A percentile compares a stretch with the other conserved stretches of the same genome.
Conservation (phyloP, 2,797 vertebrate species). For the Orientallactaga sibirica region DNA sequence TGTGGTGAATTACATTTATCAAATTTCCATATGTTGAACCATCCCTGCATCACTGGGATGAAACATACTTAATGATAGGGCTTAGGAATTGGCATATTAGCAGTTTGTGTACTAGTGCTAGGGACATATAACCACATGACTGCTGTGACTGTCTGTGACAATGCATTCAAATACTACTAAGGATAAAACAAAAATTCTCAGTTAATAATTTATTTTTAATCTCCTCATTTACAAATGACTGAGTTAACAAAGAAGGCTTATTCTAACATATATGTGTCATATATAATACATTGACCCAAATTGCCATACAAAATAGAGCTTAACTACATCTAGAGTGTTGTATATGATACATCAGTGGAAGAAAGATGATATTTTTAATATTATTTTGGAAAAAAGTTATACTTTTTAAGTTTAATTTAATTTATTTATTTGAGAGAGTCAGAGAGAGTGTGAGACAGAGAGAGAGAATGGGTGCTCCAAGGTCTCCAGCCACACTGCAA, state of each 20-base stretch:
- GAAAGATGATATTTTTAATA: not conserved
- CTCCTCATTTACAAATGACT: not conserved
- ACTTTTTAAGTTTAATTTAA: too few species aligned
- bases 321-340: not conserved
- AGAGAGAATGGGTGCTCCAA: too few species aligned
- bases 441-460: too few species aligned
- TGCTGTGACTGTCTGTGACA: not conserved
- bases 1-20: too few species aligned
- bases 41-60: too few species aligned
- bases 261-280: not conserved
- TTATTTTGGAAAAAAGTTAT: not conserved
- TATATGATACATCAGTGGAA: not conserved
- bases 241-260: not conserved
- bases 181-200: not conserved
- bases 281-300: too few species aligned
- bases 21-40: too few species aligned
- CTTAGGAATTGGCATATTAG: not conserved
- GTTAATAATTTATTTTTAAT: conserved; percentile 38
- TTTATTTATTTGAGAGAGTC: too few species aligned
- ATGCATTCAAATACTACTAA: not conserved
- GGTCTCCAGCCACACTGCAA: too few species aligned
- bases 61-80: not conserved
- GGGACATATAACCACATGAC: not conserved
- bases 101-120: not conserved
- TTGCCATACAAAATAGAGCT: not conserved